phyloP scores from a whole-genome alignment of 2,888 invertebrate genomes.

The Mimas tiliae region DNA sequence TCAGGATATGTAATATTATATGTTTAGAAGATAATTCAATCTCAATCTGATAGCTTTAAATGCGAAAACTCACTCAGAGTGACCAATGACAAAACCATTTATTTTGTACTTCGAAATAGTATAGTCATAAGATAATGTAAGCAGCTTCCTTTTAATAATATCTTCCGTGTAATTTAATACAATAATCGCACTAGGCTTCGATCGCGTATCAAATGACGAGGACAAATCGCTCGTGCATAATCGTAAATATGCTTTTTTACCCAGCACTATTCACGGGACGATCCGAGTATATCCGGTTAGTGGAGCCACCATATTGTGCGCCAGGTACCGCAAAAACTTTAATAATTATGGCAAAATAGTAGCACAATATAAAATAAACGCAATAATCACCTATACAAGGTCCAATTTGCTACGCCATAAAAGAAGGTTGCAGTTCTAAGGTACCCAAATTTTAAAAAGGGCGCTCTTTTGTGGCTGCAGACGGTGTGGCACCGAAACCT shows the following conservation, averaged over 20 bases:
- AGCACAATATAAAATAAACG: conserved; percentile 45
- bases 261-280: conserved; percentile 62
- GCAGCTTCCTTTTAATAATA: conserved; percentile 50
- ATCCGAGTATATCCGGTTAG: conserved; percentile 76
- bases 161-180: conserved; percentile 72
- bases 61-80: not conserved
- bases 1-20: not conserved
- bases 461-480: conserved; percentile 77
- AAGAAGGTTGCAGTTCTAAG: conserved; percentile 71
- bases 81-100: not conserved
- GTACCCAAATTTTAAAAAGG: conserved; percentile 70
- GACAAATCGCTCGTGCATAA: conserved; percentile 82
- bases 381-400: conserved; percentile 48
- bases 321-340: conserved; percentile 69
- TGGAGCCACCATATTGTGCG: conserved; percentile 68
- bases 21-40: not conserved
- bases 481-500: conserved; percentile 79
- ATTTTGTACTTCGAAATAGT: conserved; percentile 26
- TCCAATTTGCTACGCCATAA: conserved; percentile 47
- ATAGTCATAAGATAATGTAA: conserved; percentile 27
- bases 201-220: conserved; percentile 74
- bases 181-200: conserved; percentile 69
- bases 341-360: conserved; percentile 61
- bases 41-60: not conserved
- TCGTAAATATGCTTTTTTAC: conserved; percentile 79